These are phyloP conservation scores for Ranitomeya variabilis DNA, from an alignment of 2,113 vertebrate species.

Conservation along the genomic window DNA sequence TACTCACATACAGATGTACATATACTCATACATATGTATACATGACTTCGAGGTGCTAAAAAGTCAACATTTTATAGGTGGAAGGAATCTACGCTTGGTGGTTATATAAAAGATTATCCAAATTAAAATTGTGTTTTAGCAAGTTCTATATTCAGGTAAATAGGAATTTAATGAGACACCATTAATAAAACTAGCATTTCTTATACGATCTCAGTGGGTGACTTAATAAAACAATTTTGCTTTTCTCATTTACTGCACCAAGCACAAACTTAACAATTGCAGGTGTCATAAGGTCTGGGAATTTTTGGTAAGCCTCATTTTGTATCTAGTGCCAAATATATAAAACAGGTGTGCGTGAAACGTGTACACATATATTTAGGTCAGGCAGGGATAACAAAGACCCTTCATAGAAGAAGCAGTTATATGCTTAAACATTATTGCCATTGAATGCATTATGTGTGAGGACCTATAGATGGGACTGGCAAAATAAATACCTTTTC, in stretches of 20 bases:
- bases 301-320: slow-evolving; percentile 36
- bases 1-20: too few relatives aligned
- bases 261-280: slow-evolving; percentile 36
- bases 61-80: background rate
- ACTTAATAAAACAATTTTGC: slow-evolving; percentile 30
- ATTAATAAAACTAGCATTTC: slow-evolving; percentile 12
- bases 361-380: slow-evolving; percentile 7
- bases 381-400: slow-evolving; percentile 26
- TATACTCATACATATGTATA: too few relatives aligned
- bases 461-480: background rate
- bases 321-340: slow-evolving; percentile 28
- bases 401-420: background rate
- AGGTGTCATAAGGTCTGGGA: slow-evolving; percentile 40
- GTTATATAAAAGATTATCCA: background rate
- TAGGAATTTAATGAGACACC: slow-evolving; percentile 6
- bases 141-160: background rate
- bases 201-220: slow-evolving; percentile 8
- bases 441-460: slow-evolving; percentile 1
- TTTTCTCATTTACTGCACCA: slow-evolving; percentile 12
- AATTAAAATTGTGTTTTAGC: background rate
- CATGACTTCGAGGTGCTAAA: too few relatives aligned
- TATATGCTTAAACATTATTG: background rate
- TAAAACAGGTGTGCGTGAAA: slow-evolving; percentile 41
- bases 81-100: background rate
- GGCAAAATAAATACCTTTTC: background rate